These are phyloP conservation scores for Agapostemon virescens DNA, from an alignment of 2,888 invertebrate species.

Conservation along the genomic window DNA sequence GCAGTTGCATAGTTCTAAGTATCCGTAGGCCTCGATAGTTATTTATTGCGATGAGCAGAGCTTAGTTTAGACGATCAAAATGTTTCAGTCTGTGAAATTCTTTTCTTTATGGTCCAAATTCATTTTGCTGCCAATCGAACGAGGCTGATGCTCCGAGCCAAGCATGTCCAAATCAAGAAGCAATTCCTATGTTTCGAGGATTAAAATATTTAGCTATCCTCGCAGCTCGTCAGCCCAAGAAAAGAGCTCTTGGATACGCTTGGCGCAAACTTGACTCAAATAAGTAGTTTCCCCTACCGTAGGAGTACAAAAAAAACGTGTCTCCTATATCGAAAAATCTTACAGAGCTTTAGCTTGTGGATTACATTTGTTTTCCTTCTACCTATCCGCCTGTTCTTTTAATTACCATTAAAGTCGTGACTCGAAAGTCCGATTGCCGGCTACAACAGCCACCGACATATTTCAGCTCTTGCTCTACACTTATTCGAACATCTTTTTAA, in stretches of 20 bases:
- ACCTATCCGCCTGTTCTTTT: not conserved
- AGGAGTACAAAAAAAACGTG: not conserved
- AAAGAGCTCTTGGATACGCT: not conserved
- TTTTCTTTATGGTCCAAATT: conserved; percentile 33
- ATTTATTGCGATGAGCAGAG: conserved; percentile 38
- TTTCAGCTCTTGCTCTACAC: not conserved
- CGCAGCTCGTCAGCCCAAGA: not conserved
- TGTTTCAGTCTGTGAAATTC: conserved; percentile 4
- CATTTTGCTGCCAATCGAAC: conserved; percentile 15
- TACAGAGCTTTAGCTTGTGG: not conserved
- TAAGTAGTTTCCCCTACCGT: conserved; percentile 1
- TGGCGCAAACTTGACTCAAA: conserved; percentile 3
- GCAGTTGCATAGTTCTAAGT: conserved; percentile 64
- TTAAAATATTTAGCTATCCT: not conserved
- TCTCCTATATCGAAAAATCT: not conserved
- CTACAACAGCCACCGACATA: not conserved
- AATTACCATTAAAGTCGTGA: not conserved
- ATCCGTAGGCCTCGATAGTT: conserved; percentile 58
- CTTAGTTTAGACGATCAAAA: conserved; percentile 32
- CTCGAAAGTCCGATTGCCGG: not conserved
- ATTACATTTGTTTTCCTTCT: not conserved
- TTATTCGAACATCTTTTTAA: conserved; percentile 16
- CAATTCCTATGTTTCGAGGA: not conserved
- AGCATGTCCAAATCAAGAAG: not conserved
- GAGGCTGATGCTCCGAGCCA: not conserved